Evolutionary conservation across 2,797 vertebrate genomes (phyloP).

Genomic region (Sebastolobus alascanus): DNA sequence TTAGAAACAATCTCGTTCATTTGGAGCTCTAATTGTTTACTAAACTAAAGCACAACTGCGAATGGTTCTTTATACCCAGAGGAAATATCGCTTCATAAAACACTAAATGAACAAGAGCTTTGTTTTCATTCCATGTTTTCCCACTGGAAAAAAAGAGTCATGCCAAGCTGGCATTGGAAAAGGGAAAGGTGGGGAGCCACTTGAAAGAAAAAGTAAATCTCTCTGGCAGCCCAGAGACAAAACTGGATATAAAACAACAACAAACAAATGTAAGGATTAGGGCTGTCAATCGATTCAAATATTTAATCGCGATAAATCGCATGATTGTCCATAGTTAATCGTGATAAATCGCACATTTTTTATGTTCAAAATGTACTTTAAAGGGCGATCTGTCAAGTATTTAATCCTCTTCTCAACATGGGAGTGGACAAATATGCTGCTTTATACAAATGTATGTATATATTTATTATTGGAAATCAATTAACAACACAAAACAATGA

Average conservation of each 20-base stretch:
- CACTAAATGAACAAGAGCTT: slow-evolving; percentile 37
- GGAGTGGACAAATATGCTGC: too few relatives aligned
- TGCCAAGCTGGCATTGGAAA: slow-evolving; percentile 13
- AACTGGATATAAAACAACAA: not conserved
- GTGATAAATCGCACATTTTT: too few relatives aligned
- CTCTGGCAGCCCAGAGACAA: not conserved
- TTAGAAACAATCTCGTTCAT: not conserved
- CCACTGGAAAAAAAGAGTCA: slow-evolving; percentile 26
- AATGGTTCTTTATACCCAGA: slow-evolving; percentile 12
- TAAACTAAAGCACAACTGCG: slow-evolving; percentile 18
- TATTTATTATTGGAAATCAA: too few relatives aligned
- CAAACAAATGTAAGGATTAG: not conserved
- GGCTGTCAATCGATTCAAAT: too few relatives aligned
- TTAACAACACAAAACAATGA: too few relatives aligned
- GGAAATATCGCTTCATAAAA: slow-evolving; percentile 30
- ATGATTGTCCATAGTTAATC: too few relatives aligned
- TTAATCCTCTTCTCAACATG: too few relatives aligned
- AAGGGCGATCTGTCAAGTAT: too few relatives aligned
- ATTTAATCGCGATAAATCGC: too few relatives aligned
- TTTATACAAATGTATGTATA: too few relatives aligned
- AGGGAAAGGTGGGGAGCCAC: not conserved
- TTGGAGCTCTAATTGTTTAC: not conserved
- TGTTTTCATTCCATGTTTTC: slow-evolving; percentile 22
- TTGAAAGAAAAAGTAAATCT: slow-evolving; percentile 3
- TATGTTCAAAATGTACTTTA: too few relatives aligned